These are phyloP conservation scores for Pontoporia blainvillei DNA, from an alignment of 2,113 vertebrate genomes.

Conservation along the genomic window DNA sequence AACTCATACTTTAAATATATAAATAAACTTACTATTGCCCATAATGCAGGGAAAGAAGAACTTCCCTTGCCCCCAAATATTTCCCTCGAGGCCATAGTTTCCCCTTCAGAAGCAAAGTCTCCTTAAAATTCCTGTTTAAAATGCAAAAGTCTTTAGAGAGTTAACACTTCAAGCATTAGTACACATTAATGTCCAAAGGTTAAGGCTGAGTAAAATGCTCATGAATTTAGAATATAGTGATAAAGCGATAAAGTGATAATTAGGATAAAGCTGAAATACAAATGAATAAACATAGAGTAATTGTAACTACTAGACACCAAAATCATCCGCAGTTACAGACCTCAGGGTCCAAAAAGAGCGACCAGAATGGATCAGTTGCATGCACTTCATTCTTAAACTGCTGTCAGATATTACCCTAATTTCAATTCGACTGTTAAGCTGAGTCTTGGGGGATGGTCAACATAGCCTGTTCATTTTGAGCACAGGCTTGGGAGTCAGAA, in stretches of 20 bases:
- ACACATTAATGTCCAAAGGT: neutral
- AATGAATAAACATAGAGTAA: neutral
- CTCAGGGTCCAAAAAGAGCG: neutral
- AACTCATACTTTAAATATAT: neutral
- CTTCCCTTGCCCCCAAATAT: neutral
- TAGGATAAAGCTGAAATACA: neutral
- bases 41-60: neutral
- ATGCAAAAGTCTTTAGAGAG: slow-evolving; percentile 4
- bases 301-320: neutral
- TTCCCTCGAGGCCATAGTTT: neutral
- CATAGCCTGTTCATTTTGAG: neutral
- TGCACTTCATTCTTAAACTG: neutral
- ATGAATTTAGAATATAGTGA: neutral
- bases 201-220: neutral
- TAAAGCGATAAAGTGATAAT: neutral
- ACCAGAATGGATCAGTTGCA: neutral
- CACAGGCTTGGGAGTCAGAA: neutral
- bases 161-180: neutral
- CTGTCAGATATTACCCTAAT: neutral
- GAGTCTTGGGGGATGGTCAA: neutral
- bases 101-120: neutral
- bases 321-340: neutral
- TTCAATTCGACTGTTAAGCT: neutral
- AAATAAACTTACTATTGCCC: neutral
- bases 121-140: slow-evolving; percentile 1